Evolutionary conservation across 2,113 vertebrate species (phyloP), one percentile per base, ranked within the genome.

Genomic region (Guaruba guarouba): DNA sequence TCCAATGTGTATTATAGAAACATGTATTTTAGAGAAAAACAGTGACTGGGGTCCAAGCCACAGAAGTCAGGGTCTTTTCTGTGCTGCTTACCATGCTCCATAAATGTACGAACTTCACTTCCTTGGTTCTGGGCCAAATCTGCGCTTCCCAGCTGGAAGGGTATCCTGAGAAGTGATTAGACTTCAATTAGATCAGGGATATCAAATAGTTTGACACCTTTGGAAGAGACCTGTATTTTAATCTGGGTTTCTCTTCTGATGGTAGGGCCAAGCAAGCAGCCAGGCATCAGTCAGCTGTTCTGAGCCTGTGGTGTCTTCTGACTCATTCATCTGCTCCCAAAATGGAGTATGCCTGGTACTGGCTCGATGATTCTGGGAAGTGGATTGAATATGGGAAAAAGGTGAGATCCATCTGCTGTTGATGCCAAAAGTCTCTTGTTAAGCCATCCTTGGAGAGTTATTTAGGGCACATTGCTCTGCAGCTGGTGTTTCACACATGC

Each of bases 281-380:
- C 74, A 70, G 44, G 94, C 12, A 1, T 97, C 90, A 95, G 96
- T 75, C 33, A 96, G 66, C 24, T 83, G 51, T 48, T 90, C 97
- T 94, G 98, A 74, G 3, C 98, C 97, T 2, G 83, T 97, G 48
- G 44, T 57, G 79, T 97, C 19, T 98, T 98, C 94, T 96, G 96
- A 18, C 90, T 96, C 13, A 82, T 97, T 55, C 0, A 20, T 98
- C 94, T 59, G 97, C 97, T 68, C 95, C 98, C 16, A 93, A 97
- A 63, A 99, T 99, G 44, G 93, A 98, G 43, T 98, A 98, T 59
- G 10, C 94, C 59, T 99, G 99, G 99, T 98, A 98, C 82, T 99
- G 98, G 98, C 95, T 97, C 6, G 97, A 98, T 27, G 97, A 98
- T 19, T 48, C 16, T 4, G 88, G 95, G 1, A 43, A 33, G 19